Evolutionary conservation across 2,113 vertebrate genomes (phyloP).

Genomic region (Bubo blakistoni): DNA sequence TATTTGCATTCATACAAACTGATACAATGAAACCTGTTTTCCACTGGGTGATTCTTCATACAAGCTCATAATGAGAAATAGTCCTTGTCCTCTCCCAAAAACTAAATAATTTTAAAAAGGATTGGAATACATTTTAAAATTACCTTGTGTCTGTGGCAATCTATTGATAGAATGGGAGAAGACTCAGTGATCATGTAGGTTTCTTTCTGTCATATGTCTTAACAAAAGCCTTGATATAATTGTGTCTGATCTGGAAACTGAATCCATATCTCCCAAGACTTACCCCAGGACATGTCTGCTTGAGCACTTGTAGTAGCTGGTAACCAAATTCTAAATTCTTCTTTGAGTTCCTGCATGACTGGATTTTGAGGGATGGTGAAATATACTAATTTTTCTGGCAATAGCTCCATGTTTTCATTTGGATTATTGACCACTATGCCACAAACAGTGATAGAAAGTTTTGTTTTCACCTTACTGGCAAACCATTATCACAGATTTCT

Average conservation of each 20-base stretch:
- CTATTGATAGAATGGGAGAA: not conserved
- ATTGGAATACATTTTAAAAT: not conserved
- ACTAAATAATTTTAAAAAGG: accelerated
- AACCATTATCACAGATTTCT: not conserved
- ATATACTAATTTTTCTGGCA: not conserved
- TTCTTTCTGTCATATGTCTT: not conserved
- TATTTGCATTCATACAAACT: not conserved
- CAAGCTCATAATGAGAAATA: not conserved
- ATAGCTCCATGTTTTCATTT: not conserved
- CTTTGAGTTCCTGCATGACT: not conserved
- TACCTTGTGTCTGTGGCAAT: not conserved
- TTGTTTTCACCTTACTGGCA: not conserved
- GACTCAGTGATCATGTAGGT: not conserved
- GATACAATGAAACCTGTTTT: not conserved
- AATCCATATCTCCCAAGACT: not conserved
- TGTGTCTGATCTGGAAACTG: not conserved
- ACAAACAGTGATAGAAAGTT: not conserved
- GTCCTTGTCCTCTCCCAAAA: not conserved
- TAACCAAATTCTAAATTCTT: not conserved
- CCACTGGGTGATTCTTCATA: not conserved
- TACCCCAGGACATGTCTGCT: not conserved
- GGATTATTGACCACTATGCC: not conserved
- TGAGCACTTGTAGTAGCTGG: not conserved
- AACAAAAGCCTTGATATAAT: not conserved
- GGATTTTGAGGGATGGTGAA: not conserved